Evolutionary conservation across 2,888 invertebrate genomes (phyloP), one percentile per base, ranked within the genome.

Genomic region (Ischnura elegans): DNA sequence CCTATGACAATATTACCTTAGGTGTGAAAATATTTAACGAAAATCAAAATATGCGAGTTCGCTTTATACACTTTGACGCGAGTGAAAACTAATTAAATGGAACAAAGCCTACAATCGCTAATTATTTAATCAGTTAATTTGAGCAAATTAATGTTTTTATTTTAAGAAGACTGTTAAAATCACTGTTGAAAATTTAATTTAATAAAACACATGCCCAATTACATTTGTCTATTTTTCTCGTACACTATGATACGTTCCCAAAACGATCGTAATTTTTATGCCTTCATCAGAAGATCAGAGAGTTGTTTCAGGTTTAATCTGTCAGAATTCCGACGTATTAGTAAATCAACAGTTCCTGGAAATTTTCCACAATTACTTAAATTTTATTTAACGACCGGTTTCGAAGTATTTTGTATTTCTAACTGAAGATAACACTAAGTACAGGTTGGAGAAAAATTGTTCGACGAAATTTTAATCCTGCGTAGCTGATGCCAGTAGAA

Each of bases 121-220:
- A n/a, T 10, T 43, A 55, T 19, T n/a, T 25, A 42, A 45, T 10
- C 43, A 42, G 90, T 90, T 66, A 43, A 43, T 43, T 61, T 21
- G 42, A 61, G 47, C n/a, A n/a, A 43, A n/a, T 45, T 90, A 8
- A 25, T 61, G 55, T 43, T 90, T 90, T 90, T 90, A 90, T 66
- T 90, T 90, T 43, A 43, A 90, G 61, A 61, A 66, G 55, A 61
- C 47, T 90, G 90, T 90, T 66, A n/a, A 90, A 66, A 25, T 51
- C 55, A 61, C 61, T 90, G 90, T 90, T 90, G 55, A 90, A 90
- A 90, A 90, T 90, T 43, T 61, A 21, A 87, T 61, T 90, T 66
- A 76, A 76, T 76, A 76, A 76, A 76, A 76, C 36, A 76, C 36
- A 36, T 76, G 10, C 36, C 76, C 36, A 29, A 10, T 13, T 10